Evolutionary conservation across 2,113 vertebrate genomes (phyloP).

Genomic region (Clarias macrocephalus): DNA sequence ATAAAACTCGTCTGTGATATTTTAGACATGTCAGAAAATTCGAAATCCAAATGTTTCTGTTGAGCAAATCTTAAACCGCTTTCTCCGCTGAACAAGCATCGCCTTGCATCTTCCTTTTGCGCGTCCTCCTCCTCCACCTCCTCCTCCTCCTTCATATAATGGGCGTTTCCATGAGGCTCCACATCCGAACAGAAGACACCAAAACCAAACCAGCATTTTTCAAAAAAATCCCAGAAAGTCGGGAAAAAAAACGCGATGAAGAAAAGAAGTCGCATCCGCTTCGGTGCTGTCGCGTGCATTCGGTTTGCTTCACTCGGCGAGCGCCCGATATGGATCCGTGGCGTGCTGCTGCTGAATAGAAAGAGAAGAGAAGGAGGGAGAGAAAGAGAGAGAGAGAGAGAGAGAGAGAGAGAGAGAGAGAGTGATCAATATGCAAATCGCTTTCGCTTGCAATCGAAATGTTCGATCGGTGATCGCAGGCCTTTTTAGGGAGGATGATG

Average conservation of each 20-base stretch:
- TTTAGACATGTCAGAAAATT: not conserved
- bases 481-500: slow-evolving; percentile 81
- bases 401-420: slow-evolving; percentile 66
- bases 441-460: slow-evolving; percentile 98
- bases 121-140: not conserved
- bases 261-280: not conserved
- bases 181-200: not conserved
- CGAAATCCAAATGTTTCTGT: not conserved
- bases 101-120: not conserved
- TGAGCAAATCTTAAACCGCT: not conserved
- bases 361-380: slow-evolving; percentile 24
- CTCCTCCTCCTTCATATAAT: not conserved
- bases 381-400: not conserved
- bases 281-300: not conserved
- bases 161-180: slow-evolving; percentile 9
- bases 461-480: slow-evolving; percentile 90
- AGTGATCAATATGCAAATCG: slow-evolving; percentile 99
- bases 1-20: not conserved
- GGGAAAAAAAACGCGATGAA: no score
- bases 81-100: not conserved
- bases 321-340: slow-evolving; percentile 66
- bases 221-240: not conserved
- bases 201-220: not conserved
- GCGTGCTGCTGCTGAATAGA: slow-evolving; percentile 68
- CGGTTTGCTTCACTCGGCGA: slow-evolving; percentile 44